phyloP scores from a whole-genome alignment of 2,888 invertebrate genomes.

The Bellardia pandia region DNA sequence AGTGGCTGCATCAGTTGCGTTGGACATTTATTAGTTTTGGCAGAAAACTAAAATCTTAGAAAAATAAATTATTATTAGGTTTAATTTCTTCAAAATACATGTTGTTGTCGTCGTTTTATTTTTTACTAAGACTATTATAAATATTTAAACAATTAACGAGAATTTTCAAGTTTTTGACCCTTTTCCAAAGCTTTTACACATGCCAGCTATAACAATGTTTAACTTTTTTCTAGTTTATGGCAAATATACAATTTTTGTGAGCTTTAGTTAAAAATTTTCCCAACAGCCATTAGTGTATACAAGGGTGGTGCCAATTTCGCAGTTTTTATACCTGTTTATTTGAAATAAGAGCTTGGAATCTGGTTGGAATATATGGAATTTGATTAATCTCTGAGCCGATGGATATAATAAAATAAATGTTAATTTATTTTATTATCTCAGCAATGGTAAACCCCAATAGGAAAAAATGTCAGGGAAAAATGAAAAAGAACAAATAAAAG shows the following conservation, averaged over 20 bases:
- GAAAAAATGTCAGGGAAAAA: no score
- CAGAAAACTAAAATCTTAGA: slow-evolving; percentile 28
- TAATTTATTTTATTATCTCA: no score
- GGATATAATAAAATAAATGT: no score
- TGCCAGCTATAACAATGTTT: not conserved
- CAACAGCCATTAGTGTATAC: not conserved
- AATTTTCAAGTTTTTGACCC: slow-evolving; percentile 42
- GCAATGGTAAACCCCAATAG: no score
- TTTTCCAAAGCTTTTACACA: slow-evolving; percentile 14
- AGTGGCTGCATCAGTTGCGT: slow-evolving; percentile 21
- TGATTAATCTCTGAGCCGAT: no score
- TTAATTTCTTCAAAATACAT: slow-evolving; percentile 26
- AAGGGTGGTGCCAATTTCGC: no score
- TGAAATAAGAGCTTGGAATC: no score
- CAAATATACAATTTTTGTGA: not conserved
- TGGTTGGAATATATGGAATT: no score
- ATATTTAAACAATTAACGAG: slow-evolving; percentile 70
- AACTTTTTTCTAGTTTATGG: slow-evolving; percentile 2
- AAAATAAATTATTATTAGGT: slow-evolving; percentile 64
- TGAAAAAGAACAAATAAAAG: no score
- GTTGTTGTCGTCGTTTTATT: slow-evolving; percentile 11
- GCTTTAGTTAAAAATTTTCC: not conserved
- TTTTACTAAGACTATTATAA: slow-evolving; percentile 35
- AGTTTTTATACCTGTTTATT: no score
- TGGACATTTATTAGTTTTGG: slow-evolving; percentile 71